phyloP scores from a whole-genome alignment of 2,797 vertebrate genomes.

The Manis crassicaudata region DNA sequence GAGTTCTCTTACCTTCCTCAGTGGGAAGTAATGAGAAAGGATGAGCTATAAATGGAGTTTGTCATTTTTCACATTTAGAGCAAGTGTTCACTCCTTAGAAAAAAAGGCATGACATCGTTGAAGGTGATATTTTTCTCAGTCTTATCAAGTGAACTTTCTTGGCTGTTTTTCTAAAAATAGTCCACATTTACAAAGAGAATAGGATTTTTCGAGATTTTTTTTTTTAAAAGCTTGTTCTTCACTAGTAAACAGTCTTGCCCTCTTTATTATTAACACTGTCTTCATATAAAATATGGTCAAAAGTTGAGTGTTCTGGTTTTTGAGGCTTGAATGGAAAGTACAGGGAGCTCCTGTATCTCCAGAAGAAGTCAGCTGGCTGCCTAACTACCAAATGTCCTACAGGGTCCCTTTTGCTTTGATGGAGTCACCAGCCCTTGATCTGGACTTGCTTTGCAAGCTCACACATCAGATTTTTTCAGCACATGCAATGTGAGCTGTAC shows the following conservation, averaged over 20 bases:
- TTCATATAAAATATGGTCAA: neutral
- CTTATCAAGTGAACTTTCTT: conserved; percentile 32
- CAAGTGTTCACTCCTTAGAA: conserved; percentile 53
- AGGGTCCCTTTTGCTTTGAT: neutral
- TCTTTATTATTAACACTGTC: neutral
- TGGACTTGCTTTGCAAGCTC: neutral
- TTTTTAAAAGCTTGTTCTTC: conserved; percentile 16
- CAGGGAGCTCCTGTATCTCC: neutral
- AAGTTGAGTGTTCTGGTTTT: neutral
- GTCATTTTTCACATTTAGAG: conserved; percentile 73
- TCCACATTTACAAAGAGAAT: conserved; percentile 20
- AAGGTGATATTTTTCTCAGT: conserved; percentile 67
- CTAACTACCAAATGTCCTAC: neutral
- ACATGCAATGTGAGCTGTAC: neutral
- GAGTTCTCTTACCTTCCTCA: conserved; percentile 57
- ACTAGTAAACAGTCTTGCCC: neutral
- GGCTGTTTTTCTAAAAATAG: conserved; percentile 49
- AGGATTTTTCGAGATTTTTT: neutral
- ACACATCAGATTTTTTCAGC: neutral
- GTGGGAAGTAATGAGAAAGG: conserved; percentile 69
- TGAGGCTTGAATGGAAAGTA: neutral
- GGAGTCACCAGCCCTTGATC: neutral
- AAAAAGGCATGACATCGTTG: conserved; percentile 33
- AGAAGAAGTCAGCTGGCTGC: neutral
- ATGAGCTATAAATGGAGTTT: conserved; percentile 73